Evolutionary conservation across 1,140 invertebrate species (phyloP).

Genomic region (Pseudomyrmex dendroicus): DNA sequence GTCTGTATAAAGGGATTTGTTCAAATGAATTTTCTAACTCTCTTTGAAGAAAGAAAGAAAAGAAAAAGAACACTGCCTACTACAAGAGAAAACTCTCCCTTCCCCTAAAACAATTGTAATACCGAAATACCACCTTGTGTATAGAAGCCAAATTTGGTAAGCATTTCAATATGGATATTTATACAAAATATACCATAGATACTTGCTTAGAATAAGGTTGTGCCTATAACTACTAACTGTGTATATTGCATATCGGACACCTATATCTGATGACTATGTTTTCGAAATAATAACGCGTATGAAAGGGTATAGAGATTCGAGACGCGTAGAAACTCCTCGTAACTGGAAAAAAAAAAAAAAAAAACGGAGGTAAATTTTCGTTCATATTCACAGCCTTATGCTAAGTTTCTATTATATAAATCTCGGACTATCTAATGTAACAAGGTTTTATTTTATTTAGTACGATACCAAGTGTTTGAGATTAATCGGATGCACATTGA

Average conservation of each 20-base stretch:
- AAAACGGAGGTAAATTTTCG: neutral
- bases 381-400: slow-evolving; percentile 43
- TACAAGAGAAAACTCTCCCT: neutral
- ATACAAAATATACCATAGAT: slow-evolving; percentile 51
- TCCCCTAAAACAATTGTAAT: slow-evolving; percentile 55
- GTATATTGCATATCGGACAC: slow-evolving; percentile 52
- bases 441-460: neutral
- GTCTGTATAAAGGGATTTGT: slow-evolving; percentile 58
- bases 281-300: slow-evolving; percentile 20
- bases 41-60: slow-evolving; percentile 42
- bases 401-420: slow-evolving; percentile 38
- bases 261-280: slow-evolving; percentile 29
- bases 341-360: too few species aligned
- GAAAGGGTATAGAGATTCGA: neutral
- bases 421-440: neutral
- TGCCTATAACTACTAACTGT: slow-evolving; percentile 48
- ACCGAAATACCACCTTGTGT: slow-evolving; percentile 58
- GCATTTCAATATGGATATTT: slow-evolving; percentile 62
- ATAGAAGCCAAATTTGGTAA: slow-evolving; percentile 57
- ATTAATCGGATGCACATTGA: slow-evolving; percentile 1
- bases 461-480: neutral
- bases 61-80: slow-evolving; percentile 68
- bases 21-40: slow-evolving; percentile 65
- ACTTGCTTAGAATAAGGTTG: slow-evolving; percentile 62
- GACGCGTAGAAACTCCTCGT: neutral